phyloP scores from a whole-genome alignment of 2,888 invertebrate species.

The Entomobrya proxima region DNA sequence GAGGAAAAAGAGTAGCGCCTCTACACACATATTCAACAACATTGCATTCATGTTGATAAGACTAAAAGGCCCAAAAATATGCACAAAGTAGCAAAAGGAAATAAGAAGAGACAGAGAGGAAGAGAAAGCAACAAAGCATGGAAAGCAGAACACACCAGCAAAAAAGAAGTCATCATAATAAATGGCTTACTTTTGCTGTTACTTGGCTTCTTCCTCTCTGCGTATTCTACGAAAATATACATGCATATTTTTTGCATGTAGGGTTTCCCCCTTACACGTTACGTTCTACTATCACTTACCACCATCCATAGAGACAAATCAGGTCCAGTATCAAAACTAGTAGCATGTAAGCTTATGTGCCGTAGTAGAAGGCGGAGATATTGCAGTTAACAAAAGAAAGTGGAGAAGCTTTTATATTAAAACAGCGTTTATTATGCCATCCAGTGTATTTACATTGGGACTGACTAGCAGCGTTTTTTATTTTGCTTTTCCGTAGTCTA shows the following conservation, averaged over 20 bases:
- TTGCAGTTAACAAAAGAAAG: not conserved
- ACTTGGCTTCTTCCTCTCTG: constrained; percentile 28
- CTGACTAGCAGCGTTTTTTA: not conserved
- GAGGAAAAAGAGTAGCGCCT: not conserved
- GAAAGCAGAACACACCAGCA: constrained; percentile 13
- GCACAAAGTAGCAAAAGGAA: not conserved
- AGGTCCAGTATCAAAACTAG: constrained; percentile 4
- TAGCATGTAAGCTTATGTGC: not conserved
- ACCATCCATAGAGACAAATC: constrained; percentile 37
- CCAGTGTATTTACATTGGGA: not conserved
- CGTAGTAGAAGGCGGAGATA: not conserved
- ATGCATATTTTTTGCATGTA: not conserved
- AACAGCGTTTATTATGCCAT: no score
- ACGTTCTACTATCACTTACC: constrained; percentile 17
- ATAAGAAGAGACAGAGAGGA: not conserved
- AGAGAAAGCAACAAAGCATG: constrained; percentile 51
- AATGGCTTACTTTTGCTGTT: constrained; percentile 37
- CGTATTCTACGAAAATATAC: not conserved
- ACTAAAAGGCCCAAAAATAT: not conserved
- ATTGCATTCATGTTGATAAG: constrained; percentile 20
- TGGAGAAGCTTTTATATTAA: not conserved
- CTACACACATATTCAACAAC: not conserved
- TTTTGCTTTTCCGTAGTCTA: not conserved
- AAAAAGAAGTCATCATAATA: constrained; percentile 47
- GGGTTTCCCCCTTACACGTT: not conserved